Evolutionary conservation across 2,797 vertebrate species (phyloP).

Genomic region (Anabacerthia variegaticeps): DNA sequence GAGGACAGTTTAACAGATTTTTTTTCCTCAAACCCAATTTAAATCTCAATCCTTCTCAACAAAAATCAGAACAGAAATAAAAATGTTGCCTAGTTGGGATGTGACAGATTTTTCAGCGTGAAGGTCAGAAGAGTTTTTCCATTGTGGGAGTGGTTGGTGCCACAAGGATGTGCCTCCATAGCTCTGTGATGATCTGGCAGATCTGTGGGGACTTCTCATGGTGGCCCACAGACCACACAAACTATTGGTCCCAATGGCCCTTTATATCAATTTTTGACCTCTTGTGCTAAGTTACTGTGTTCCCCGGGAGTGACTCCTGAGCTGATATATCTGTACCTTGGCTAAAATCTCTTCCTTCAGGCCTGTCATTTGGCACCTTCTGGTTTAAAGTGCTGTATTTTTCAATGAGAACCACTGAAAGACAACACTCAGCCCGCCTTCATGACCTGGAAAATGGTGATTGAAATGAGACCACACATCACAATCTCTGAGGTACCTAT

Average conservation of each 20-base stretch:
- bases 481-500: background rate
- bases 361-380: background rate
- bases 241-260: background rate
- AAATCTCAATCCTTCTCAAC: background rate
- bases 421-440: background rate
- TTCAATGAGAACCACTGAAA: background rate
- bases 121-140: background rate
- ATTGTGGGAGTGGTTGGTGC: background rate
- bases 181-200: background rate
- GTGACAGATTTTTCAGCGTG: background rate
- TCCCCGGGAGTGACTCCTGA: background rate
- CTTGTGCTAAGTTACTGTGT: background rate
- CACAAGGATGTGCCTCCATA: fast-evolving
- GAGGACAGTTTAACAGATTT: background rate
- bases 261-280: background rate
- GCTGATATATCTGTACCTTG: fast-evolving
- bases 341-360: background rate
- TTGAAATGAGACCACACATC: background rate
- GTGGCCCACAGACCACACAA: background rate
- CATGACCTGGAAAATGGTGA: background rate
- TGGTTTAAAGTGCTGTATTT: background rate
- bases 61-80: background rate
- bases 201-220: background rate
- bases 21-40: background rate
- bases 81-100: background rate